Base-by-base conservation (phyloP, 2,797 vertebrate genomes). In the Catamblyrhynchus diadema region DNA sequence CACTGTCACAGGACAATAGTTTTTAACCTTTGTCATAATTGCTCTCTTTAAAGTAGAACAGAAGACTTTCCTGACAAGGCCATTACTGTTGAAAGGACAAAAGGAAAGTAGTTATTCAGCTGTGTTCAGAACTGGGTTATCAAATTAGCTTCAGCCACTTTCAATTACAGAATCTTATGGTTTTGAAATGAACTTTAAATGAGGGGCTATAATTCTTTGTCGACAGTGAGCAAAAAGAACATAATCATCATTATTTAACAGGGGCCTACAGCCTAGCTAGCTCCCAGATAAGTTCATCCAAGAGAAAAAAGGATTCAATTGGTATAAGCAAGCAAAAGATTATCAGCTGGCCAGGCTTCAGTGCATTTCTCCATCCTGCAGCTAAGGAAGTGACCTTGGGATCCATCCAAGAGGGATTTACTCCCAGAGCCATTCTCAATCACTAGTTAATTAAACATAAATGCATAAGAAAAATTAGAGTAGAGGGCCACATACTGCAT, bases 101-200 rank as follows among this genome's bases (percentile, higher is more conserved):
- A 96, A 62, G 81, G 81, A 96, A 95, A 93, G 94, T 66, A 94
- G 93, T 94, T 95, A 88, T 59, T 94, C 4, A 7, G 64, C 94
- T 96, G 81, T 88, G 71, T 70, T 96, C 94, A 95, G 95, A 97
- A 95, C 94, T 95, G 90, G 96, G 94, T 95, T 96, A 96, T 96
- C 94, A 96, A 96, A 97, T 97, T 96, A 97, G 91, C 93, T 96
- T 90, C 94, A 96, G 93, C 91, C 95, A 96, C 94, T 96, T 97
- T 97, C 96, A 97, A 96, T 97, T 97, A 97, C 94, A 94, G 96
- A 95, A 95, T 96, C 94, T 95, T 92, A 94, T 90, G 79, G 94
- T 96, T 96, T 93, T 93, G 94, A 96, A 97, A 96, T 95, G 95
- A 97, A 94, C 73, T 96, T 90, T 94, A 95, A 96, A 96, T 92